Evolutionary conservation across 2,797 vertebrate genomes (phyloP).

Genomic region (Onychomys leucogaster): DNA sequence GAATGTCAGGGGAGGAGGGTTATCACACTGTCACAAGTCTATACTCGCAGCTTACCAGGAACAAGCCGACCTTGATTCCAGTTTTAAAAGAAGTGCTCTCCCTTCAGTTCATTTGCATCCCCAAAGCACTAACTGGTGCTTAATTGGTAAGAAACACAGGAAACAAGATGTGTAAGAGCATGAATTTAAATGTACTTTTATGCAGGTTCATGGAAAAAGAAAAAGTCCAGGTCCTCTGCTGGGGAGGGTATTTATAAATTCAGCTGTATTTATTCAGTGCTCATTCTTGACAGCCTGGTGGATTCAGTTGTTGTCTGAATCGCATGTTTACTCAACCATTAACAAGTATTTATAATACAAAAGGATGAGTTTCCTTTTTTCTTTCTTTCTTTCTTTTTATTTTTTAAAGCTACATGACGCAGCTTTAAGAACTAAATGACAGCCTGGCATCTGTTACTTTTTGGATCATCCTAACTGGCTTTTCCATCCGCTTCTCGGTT

Average conservation of each 20-base stretch:
- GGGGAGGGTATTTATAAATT: constrained; percentile 48
- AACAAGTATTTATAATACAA: constrained; percentile 74
- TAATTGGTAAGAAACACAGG: constrained; percentile 26
- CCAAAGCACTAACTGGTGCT: constrained; percentile 17
- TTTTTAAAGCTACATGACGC: not conserved
- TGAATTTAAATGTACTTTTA: constrained; percentile 39
- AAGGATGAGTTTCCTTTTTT: constrained; percentile 60
- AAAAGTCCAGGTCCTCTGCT: not conserved
- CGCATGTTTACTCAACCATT: constrained; percentile 66
- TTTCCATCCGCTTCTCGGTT: constrained; percentile 8
- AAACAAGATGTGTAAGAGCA: not conserved
- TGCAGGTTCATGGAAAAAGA: not conserved
- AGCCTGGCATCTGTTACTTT: constrained; percentile 61
- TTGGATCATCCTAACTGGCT: constrained; percentile 12
- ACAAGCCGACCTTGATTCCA: constrained; percentile 34
- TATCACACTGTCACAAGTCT: not conserved
- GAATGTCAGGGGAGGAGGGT: not conserved
- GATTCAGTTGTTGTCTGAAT: constrained; percentile 62
- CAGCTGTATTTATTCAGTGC: not conserved
- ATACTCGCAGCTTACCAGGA: not conserved
- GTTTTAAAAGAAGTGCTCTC: constrained; percentile 35
- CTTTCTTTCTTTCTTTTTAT: not conserved
- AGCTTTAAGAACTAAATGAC: constrained; percentile 54
- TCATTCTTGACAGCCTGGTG: not conserved
- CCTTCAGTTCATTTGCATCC: constrained; percentile 38